Percentiles rank a stretch among this genome's conserved stretches.
Evolutionary conservation across 2,888 invertebrate genomes (phyloP).

Genomic region (Cryptocheilus praepositus): DNA sequence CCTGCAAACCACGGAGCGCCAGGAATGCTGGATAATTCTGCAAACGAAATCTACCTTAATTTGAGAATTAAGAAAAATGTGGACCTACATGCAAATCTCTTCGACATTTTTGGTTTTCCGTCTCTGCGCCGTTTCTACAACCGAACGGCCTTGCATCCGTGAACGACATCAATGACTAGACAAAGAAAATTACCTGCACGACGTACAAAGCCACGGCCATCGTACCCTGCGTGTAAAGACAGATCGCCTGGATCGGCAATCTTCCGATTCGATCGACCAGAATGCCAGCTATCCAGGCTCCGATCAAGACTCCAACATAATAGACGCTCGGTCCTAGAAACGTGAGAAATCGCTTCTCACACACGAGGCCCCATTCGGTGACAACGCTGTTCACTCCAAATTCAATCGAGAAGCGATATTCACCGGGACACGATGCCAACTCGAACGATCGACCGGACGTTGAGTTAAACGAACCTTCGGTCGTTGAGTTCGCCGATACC

Average conservation of each 20-base stretch:
- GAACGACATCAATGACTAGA: no score
- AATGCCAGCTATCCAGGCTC: slow-evolving; percentile 73
- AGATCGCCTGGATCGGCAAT: slow-evolving; percentile 71
- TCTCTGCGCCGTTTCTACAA: no score
- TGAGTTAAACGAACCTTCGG: slow-evolving; percentile 29
- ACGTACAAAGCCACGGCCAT: slow-evolving; percentile 67
- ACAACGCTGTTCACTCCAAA: slow-evolving; percentile 61
- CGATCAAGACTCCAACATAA: slow-evolving; percentile 72
- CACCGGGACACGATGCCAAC: slow-evolving; percentile 35
- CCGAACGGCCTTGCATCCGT: no score
- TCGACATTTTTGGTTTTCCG: no score
- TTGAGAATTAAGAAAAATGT: no score
- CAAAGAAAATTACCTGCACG: slow-evolving; percentile 66
- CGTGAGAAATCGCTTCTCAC: slow-evolving; percentile 67
- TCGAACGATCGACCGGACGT: slow-evolving; percentile 33
- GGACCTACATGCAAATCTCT: no score
- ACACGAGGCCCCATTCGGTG: slow-evolving; percentile 73
- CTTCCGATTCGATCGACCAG: slow-evolving; percentile 74
- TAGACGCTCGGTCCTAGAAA: slow-evolving; percentile 70
- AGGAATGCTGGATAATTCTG: slow-evolving; percentile 70
- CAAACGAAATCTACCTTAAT: slow-evolving; percentile 17
- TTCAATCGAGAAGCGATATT: slow-evolving; percentile 59
- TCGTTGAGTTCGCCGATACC: slow-evolving; percentile 32
- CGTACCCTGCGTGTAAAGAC: slow-evolving; percentile 72
- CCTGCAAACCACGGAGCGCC: slow-evolving; percentile 72